Base-by-base conservation (phyloP, 1,140 invertebrate species). In the Magallana angulata region DNA sequence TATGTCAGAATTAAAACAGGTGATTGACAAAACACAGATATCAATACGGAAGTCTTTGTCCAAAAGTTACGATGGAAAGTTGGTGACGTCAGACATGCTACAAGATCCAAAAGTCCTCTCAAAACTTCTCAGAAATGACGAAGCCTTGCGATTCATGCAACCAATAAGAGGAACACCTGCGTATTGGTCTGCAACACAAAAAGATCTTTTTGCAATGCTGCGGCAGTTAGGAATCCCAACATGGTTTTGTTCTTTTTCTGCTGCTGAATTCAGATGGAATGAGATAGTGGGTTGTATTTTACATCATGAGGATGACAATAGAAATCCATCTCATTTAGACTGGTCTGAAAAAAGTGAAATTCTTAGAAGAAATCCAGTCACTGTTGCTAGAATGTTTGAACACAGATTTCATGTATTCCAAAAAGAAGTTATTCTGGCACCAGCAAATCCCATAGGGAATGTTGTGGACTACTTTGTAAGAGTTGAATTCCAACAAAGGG, bases 91-190 rank as follows among this genome's bases (percentile, higher is more conserved):
- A 56, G 24, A 71, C 11, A 87, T 68, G 86, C 71, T 87, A n/a
- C 18, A 57, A 24, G 24, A 87, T 14, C 57, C 64, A 58, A 82
- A 58, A 11, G 18, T 12, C 8, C 48, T 87, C 18, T 83, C 68
- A 84, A n/a, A 64, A 2, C 18, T 87, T 9, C 58, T 87, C 18
- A 83, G 62, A 71, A 68, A 83, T 48, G 88, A 91, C 87, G 87
- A 91, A 85, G 90, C 86, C 14, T 88, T 85, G n/a, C 84, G 57
- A 71, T 84, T 87, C 24, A 56, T 91, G 24, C 89, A 87, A 88
- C 82, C 85, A 0, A 8, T 91, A 18, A 56, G 90, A 18, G 85
- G 76, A n/a, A 90, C 87, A 1, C 90, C 90, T 7, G 85, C 86
- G 12, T 90, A 36, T 1, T 36, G 36, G 36, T 36, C 36, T 3